Conservation (phyloP, 2,888 invertebrate genomes). For the Drosophila anomalata region DNA sequence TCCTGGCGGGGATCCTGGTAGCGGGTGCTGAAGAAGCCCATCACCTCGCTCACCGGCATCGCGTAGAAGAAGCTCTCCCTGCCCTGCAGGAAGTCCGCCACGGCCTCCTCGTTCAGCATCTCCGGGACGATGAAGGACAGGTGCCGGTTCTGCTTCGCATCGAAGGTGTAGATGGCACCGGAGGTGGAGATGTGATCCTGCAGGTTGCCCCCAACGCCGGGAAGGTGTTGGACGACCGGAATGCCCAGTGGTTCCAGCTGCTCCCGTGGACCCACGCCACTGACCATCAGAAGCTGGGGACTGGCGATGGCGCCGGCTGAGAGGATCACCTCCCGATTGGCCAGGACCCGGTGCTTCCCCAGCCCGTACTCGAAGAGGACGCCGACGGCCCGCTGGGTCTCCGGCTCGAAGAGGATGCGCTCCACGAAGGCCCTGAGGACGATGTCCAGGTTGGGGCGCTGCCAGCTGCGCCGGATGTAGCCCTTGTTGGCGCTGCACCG, state of each 20-base stretch:
- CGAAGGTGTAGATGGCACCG: conserved; percentile 89
- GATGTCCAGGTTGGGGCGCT: conserved; percentile 90
- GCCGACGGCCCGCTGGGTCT: conserved; percentile 87
- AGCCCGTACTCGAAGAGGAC: conserved; percentile 86
- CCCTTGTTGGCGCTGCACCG: conserved; percentile 94
- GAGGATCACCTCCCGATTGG: conserved; percentile 91
- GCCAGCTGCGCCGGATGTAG: conserved; percentile 88
- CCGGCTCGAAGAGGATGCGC: conserved; percentile 87
- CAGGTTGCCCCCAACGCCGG: conserved; percentile 91
- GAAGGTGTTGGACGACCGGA: conserved; percentile 86
- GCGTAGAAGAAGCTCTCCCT: conserved; percentile 89
- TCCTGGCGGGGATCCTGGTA: conserved; percentile 88
- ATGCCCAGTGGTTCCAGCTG: conserved; percentile 88
- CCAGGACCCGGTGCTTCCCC: conserved; percentile 85
- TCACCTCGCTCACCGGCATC: conserved; percentile 91
- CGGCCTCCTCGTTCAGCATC: conserved; percentile 86
- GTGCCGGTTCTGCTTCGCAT: conserved; percentile 86
- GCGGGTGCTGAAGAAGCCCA: conserved; percentile 91
- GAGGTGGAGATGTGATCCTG: conserved; percentile 94
- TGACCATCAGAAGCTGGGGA: conserved; percentile 93
- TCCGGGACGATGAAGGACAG: conserved; percentile 89
- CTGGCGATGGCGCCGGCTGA: conserved; percentile 94
- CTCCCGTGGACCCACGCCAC: conserved; percentile 90
- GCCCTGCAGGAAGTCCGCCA: conserved; percentile 87
- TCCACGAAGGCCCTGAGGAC: conserved; percentile 88